Evolutionary conservation across 1,140 invertebrate genomes (phyloP), one percentile per base, ranked within the genome.

Genomic region (Cotesia glomerata): DNA sequence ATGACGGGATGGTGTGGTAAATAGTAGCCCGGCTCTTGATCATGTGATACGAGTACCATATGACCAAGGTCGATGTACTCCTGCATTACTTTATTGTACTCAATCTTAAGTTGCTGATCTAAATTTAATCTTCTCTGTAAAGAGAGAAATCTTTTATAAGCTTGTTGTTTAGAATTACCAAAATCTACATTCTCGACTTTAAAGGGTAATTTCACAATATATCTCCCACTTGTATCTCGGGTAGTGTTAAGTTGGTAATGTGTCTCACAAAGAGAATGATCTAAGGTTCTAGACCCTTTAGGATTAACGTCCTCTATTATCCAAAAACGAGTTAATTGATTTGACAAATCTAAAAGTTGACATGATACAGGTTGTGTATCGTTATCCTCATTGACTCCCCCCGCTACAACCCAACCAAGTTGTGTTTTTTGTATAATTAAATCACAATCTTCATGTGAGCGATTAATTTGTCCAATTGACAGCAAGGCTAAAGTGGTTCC

Each of bases 31-130:
- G n/a, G n/a, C n/a, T n/a, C n/a, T n/a, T n/a, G n/a, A n/a, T n/a
- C n/a, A n/a, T n/a, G n/a, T n/a, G n/a, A n/a, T n/a, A n/a, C n/a
- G n/a, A n/a, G n/a, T n/a, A n/a, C n/a, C n/a, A 80, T 79, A 63
- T 82, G 78, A 45, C 78, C 76, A 4, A 74, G 52, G 54, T 73
- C 64, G 5, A 80, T n/a, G n/a, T n/a, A n/a, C n/a, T n/a, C n/a
- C n/a, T n/a, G n/a, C n/a, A n/a, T n/a, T n/a, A n/a, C n/a, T n/a
- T n/a, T n/a, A n/a, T n/a, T n/a, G n/a, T n/a, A n/a, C n/a, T n/a
- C n/a, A n/a, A n/a, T n/a, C n/a, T 74, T 75, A 0, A 80, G 69
- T 4, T 52, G 52, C 14, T 66, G 63, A 65, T 78, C 52, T 3
- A 13, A 14, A 0, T 52, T 34, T 2, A 76, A 69, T 34, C 58